Percentiles rank a stretch among this genome's conserved stretches.
Conservation (phyloP, 2,888 invertebrate species). For the Gibbula magus region DNA sequence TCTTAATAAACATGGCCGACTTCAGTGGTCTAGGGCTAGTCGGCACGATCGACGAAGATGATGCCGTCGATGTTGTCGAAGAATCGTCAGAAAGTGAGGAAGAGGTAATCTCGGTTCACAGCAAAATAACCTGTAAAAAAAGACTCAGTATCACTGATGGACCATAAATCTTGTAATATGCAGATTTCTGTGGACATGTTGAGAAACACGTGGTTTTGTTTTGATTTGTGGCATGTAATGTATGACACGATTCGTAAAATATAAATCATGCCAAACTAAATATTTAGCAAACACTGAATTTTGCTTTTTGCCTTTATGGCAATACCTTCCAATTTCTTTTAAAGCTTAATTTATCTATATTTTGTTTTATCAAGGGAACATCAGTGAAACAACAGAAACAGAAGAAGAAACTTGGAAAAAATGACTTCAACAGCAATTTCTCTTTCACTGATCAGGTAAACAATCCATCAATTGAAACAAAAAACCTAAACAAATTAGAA, state of each 20-base stretch:
- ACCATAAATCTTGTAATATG: neutral
- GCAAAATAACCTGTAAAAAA: too few species aligned
- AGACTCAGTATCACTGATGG: too few species aligned
- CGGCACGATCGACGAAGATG: slow-evolving; percentile 88
- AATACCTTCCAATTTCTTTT: too few species aligned
- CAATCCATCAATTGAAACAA: too few species aligned
- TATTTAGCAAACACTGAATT: too few species aligned
- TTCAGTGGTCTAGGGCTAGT: slow-evolving; percentile 80
- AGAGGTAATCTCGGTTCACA: slow-evolving; percentile 60
- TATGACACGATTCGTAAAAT: too few species aligned
- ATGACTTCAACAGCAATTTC: slow-evolving; percentile 88
- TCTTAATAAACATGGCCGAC: slow-evolving; percentile 44
- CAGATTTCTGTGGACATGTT: neutral
- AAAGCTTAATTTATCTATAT: too few species aligned
- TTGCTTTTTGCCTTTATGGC: too few species aligned
- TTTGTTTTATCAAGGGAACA: neutral
- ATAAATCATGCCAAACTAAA: too few species aligned
- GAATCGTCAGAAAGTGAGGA: slow-evolving; percentile 75
- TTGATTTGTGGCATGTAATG: too few species aligned
- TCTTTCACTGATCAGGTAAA: slow-evolving; percentile 82
- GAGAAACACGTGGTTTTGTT: too few species aligned
- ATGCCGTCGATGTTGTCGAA: slow-evolving; percentile 86
- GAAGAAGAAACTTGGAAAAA: slow-evolving; percentile 49
- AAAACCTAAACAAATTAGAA: too few species aligned
- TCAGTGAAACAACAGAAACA: slow-evolving; percentile 44